These are phyloP conservation scores for Columbina picui DNA, from an alignment of 2,113 vertebrate species.

Conservation along the genomic window DNA sequence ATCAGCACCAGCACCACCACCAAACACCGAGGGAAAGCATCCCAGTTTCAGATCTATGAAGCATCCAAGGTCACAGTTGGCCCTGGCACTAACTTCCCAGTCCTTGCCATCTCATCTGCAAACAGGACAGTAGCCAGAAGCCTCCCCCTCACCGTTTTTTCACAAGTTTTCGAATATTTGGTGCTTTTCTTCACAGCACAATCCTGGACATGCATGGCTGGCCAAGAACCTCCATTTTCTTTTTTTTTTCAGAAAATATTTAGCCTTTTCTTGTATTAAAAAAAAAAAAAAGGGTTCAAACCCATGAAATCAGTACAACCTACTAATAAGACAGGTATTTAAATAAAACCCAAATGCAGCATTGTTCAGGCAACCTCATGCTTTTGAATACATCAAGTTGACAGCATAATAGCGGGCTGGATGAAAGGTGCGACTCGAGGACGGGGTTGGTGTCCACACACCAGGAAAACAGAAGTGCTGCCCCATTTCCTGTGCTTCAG, in stretches of 20 bases:
- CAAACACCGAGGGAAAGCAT: neutral
- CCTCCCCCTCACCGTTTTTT: slow-evolving; percentile 41
- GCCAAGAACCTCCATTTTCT: neutral
- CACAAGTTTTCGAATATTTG: slow-evolving; percentile 27
- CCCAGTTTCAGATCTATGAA: neutral
- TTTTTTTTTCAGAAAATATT: slow-evolving; percentile 21
- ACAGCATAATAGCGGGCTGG: slow-evolving; percentile 48
- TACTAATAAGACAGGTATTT: slow-evolving; percentile 57
- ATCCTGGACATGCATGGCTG: neutral
- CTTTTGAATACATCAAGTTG: slow-evolving; percentile 50
- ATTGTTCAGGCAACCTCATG: slow-evolving; percentile 51
- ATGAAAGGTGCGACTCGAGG: slow-evolving; percentile 55
- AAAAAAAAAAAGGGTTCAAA: neutral
- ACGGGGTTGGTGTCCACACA: slow-evolving; percentile 38
- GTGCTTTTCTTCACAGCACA: slow-evolving; percentile 23
- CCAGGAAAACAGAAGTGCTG: slow-evolving; percentile 66
- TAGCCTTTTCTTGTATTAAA: slow-evolving; percentile 23
- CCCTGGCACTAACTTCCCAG: neutral
- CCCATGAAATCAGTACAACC: slow-evolving; percentile 21
- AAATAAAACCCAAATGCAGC: slow-evolving; percentile 56
- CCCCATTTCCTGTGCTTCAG: slow-evolving; percentile 59
- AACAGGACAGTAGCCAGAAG: neutral
- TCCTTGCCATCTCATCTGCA: neutral
- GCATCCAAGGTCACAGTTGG: slow-evolving; percentile 29
- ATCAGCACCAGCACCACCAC: neutral